phyloP scores from a whole-genome alignment of 2,888 invertebrate species.

The Stenchaetothrips biformis region DNA sequence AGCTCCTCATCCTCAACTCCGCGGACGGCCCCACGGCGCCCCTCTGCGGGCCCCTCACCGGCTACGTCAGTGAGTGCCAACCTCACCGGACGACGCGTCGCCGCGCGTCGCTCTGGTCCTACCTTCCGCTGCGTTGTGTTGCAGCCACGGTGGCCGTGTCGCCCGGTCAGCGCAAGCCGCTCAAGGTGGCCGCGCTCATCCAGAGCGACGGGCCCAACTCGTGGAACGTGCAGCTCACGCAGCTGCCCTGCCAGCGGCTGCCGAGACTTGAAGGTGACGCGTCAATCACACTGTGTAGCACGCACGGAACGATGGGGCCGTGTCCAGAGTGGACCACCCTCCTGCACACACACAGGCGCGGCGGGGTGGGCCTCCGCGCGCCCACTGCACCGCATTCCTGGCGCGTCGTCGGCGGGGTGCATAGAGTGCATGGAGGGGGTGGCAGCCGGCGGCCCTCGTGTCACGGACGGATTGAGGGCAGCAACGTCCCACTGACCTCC shows the following conservation, averaged over 20 bases:
- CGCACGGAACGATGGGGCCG: no score
- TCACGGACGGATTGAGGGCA: neutral
- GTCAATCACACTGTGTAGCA: no score
- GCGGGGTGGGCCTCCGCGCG: neutral
- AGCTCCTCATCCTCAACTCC: slow-evolving; percentile 44
- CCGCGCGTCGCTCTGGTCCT: no score
- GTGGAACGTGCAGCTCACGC: slow-evolving; percentile 44
- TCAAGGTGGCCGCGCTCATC: slow-evolving; percentile 43
- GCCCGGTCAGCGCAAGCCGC: slow-evolving; percentile 42
- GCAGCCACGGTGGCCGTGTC: slow-evolving; percentile 44
- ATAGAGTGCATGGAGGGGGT: neutral
- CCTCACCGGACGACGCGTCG: no score
- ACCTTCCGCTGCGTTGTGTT: slow-evolving; percentile 30
- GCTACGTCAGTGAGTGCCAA: slow-evolving; percentile 45
- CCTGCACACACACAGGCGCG: no score
- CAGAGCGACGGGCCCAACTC: slow-evolving; percentile 43
- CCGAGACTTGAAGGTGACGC: neutral
- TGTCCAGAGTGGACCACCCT: no score
- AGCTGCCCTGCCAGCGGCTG: slow-evolving; percentile 42
- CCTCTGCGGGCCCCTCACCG: slow-evolving; percentile 44
- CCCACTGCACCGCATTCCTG: neutral
- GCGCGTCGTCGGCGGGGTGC: neutral
- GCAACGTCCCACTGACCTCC: neutral
- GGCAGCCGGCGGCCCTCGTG: no score
- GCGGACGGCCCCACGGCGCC: slow-evolving; percentile 45